A percentile compares a stretch with the other conserved stretches of the same genome.
phyloP scores from a whole-genome alignment of 2,113 vertebrate genomes.

The Natator depressus region DNA sequence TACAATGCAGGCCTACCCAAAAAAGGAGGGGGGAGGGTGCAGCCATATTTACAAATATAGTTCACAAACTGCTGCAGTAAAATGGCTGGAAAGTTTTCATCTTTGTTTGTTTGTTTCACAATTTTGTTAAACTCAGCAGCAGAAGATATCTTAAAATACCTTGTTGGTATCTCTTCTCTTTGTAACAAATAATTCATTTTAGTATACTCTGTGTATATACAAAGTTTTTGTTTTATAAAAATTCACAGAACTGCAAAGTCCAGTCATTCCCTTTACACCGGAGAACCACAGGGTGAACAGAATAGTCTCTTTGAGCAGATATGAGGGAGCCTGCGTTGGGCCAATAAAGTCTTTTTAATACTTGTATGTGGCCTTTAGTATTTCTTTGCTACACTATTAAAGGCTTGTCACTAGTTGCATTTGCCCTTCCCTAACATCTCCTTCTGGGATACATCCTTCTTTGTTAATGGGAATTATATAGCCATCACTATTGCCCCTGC shows the following conservation, averaged over 20 bases:
- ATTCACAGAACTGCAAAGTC: constrained; percentile 87
- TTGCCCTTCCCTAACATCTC: constrained; percentile 98
- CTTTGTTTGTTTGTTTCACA: constrained; percentile 76
- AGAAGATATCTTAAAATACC: constrained; percentile 92
- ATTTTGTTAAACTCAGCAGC: constrained; percentile 91
- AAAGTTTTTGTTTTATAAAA: constrained; percentile 90
- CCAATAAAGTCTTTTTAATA: constrained; percentile 74
- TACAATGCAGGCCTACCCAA: constrained; percentile 91
- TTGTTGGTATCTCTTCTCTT: constrained; percentile 92
- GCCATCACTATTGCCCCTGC: constrained; percentile 93
- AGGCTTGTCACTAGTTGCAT: constrained; percentile 99
- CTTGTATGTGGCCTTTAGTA: constrained; percentile 75
- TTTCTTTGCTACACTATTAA: constrained; percentile 88
- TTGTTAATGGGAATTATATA: constrained; percentile 97
- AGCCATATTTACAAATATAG: constrained; percentile 96
- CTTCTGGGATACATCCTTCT: constrained; percentile 94
- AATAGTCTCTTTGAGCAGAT: constrained; percentile 71
- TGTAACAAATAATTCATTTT: constrained; percentile 92
- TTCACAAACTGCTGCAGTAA: constrained; percentile 90
- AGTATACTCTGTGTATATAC: constrained; percentile 96
- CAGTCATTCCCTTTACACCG: constrained; percentile 78
- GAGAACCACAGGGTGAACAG: constrained; percentile 81
- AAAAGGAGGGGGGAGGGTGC: constrained; percentile 81
- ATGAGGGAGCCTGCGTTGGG: constrained; percentile 68
- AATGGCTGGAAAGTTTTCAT: constrained; percentile 83